Conservation (phyloP, 1,140 invertebrate species). For the Drosophila kanapiae region DNA sequence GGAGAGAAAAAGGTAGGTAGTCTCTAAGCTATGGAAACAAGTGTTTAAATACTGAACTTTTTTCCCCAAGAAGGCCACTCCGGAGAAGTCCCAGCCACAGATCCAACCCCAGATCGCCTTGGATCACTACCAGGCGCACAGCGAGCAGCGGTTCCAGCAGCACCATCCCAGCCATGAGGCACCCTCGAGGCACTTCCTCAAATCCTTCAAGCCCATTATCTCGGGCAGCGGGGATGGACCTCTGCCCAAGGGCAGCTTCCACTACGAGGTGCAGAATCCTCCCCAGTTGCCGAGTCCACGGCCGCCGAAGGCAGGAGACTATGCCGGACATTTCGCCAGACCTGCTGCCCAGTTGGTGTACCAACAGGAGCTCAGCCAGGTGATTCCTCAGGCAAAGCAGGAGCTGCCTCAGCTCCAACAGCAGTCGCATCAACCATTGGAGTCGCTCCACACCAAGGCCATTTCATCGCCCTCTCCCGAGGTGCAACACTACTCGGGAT, state of each 20-base stretch:
- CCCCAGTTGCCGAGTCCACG: conserved; percentile 11
- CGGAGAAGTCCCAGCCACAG: conserved; percentile 1
- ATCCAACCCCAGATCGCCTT: conserved; percentile 9
- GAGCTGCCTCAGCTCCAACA: conserved; percentile 1
- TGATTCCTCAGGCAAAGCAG: conserved; percentile 1
- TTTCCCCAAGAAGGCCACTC: neutral
- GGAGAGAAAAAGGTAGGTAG: neutral
- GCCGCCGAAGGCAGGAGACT: conserved; percentile 28
- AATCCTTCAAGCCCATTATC: conserved; percentile 72
- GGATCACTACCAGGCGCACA: conserved; percentile 58
- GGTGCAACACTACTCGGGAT: conserved; percentile 25
- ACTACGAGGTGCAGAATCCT: conserved; percentile 62
- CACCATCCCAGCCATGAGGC: conserved; percentile 53
- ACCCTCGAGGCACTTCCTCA: conserved; percentile 74
- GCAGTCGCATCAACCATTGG: conserved; percentile 1
- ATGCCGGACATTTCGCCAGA: conserved; percentile 7
- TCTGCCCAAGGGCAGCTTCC: conserved; percentile 66
- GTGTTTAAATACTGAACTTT: neutral
- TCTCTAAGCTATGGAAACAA: too few species aligned
- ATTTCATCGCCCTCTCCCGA: conserved; percentile 39
- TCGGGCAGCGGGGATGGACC: conserved; percentile 46
- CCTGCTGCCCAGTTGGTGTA: conserved; percentile 58
- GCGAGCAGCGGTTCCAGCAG: conserved; percentile 57
- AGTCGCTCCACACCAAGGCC: conserved; percentile 60
- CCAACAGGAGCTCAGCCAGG: conserved; percentile 45